Conservation (phyloP, 2,888 invertebrate genomes). For the Pseudoips prasinana region DNA sequence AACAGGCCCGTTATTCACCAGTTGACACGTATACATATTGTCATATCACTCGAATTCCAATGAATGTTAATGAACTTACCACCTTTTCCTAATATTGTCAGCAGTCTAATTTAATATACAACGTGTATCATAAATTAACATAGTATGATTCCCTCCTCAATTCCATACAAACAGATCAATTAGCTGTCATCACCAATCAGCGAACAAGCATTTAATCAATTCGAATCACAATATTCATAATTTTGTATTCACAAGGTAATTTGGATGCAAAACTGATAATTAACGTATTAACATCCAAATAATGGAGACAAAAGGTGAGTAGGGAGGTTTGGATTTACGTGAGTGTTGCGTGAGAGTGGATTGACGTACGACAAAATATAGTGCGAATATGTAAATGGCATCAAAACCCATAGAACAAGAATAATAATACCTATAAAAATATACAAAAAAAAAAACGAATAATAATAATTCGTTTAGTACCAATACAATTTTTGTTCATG, state of each 20-base stretch:
- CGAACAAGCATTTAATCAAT: slow-evolving; percentile 61
- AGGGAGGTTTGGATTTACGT: slow-evolving; percentile 46
- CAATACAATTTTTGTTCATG: too few species aligned
- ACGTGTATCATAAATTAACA: too few species aligned
- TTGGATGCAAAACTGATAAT: slow-evolving; percentile 76
- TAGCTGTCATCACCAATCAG: slow-evolving; percentile 43
- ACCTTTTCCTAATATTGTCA: too few species aligned
- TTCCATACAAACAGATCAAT: slow-evolving; percentile 39
- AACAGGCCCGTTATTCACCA: too few species aligned
- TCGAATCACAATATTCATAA: slow-evolving; percentile 74
- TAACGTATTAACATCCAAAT: slow-evolving; percentile 79
- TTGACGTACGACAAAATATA: slow-evolving; percentile 8
- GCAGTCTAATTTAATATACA: too few species aligned
- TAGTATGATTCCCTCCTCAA: slow-evolving; percentile 12
- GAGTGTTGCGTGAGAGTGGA: slow-evolving; percentile 28
- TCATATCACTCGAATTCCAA: too few species aligned
- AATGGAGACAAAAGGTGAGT: slow-evolving; percentile 69
- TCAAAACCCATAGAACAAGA: too few species aligned
- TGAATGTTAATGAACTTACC: too few species aligned
- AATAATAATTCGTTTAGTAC: too few species aligned
- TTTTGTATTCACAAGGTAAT: slow-evolving; percentile 51
- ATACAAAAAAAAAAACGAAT: too few species aligned
- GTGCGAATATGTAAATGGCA: slow-evolving; percentile 13
- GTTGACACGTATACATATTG: too few species aligned
- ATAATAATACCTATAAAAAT: too few species aligned